Evolutionary conservation across 2,888 invertebrate genomes (phyloP).

Genomic region (Diaprepes abbreviatus): DNA sequence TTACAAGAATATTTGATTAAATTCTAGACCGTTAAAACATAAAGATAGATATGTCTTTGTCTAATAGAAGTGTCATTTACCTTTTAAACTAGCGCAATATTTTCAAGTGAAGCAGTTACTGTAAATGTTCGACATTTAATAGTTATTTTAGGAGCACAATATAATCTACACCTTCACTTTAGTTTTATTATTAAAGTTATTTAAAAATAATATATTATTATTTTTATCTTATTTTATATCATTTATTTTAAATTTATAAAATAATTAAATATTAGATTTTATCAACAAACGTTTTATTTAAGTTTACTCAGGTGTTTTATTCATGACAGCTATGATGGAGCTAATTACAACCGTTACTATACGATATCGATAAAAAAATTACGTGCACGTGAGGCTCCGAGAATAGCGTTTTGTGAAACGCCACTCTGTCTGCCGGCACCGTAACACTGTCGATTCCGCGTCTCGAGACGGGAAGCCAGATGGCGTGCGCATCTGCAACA

Average conservation of each 20-base stretch:
- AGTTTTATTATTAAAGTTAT: too few species aligned
- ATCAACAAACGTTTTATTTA: not conserved
- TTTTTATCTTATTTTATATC: too few species aligned
- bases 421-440: conserved; percentile 42
- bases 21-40: not conserved
- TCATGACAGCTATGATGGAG: not conserved
- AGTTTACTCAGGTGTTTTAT: not conserved
- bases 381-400: conserved; percentile 37
- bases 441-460: conserved; percentile 46
- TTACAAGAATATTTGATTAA: not conserved
- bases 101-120: not conserved
- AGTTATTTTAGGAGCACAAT: not conserved
- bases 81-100: not conserved
- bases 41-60: not conserved
- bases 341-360: conserved; percentile 4
- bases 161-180: not conserved
- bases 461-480: conserved; percentile 25
- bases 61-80: conserved; percentile 8
- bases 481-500: conserved; percentile 53
- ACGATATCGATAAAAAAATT: conserved; percentile 4
- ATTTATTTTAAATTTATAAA: too few species aligned
- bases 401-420: conserved; percentile 31
- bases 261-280: too few species aligned
- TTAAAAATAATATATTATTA: too few species aligned
- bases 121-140: not conserved